Evolutionary conservation across 2,888 invertebrate genomes (phyloP), one percentile per base, ranked within the genome.

Genomic region (Plagiodera versicolora): DNA sequence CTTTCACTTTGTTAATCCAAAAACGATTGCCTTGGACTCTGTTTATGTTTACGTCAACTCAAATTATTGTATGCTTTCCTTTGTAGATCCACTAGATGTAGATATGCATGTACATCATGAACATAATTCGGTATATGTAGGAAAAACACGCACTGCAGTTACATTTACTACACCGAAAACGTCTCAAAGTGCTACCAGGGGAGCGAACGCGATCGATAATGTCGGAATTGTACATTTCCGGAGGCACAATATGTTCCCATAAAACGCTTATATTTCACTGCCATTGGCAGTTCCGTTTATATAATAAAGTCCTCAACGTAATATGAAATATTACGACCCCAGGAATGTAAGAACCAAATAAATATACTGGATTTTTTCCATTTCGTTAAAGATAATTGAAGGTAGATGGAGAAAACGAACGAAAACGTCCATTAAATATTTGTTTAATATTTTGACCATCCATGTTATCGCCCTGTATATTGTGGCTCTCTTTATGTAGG

Each of bases 61-160:
- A 14, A n/a, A 14, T 39, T 39, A 39, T 39, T 2, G 14, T 14
- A 14, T 14, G 14, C 4, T 39, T 39, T 39, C 14, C 10, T 24
- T 39, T 14, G 14, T 39, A 39, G 39, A 39, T 39, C 6, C 39
- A 14, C n/a, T 8, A 39, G 14, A 39, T 39, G 39, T 39, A 39
- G 39, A 39, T 39, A 14, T 39, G 8, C 24, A 44, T 20, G 73
- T 77, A 74, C 76, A 77, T 77, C 77, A 78, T 77, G 76, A 75
- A 76, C 77, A 76, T 77, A 76, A 74, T 75, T 74, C 73, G 72
- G 74, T 56, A 74, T 72, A 73, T 73, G 72, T 70, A 76, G 74
- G 76, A 75, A 77, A 77, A 76, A 76, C 73, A 75, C 73, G 73
- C 74, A 76, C 74, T 76, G 75, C 74, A 72, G 75, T 74, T 72